These are phyloP conservation scores for Palaemon carinicauda DNA, from an alignment of 1,140 invertebrate species.

Conservation along the genomic window DNA sequence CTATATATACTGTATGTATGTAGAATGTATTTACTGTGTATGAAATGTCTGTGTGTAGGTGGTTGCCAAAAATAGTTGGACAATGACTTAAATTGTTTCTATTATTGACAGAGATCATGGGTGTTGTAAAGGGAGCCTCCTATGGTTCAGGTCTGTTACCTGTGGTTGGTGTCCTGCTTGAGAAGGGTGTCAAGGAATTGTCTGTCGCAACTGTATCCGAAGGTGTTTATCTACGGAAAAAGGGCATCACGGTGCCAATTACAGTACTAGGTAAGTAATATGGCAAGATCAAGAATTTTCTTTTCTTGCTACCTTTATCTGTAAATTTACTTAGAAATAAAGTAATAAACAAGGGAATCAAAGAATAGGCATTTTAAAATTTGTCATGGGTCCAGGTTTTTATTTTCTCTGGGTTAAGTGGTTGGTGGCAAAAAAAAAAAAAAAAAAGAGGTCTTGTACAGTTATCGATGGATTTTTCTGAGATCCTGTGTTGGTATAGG, in stretches of 20 bases:
- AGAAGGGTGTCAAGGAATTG: conserved; percentile 51
- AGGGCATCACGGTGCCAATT: conserved; percentile 26
- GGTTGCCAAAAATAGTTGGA: neutral
- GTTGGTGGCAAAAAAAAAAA: no score
- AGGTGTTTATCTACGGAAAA: conserved; percentile 39
- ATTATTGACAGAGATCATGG: conserved; percentile 39
- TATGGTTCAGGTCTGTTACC: conserved; percentile 48
- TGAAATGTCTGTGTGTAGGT: neutral
- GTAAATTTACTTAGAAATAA: neutral
- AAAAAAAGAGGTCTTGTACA: no score
- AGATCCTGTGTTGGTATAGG: no score
- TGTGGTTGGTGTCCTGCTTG: conserved; percentile 43
- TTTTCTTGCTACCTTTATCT: neutral
- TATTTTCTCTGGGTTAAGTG: no score
- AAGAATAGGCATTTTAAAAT: no score
- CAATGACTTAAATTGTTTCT: neutral
- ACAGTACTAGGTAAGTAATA: conserved; percentile 35
- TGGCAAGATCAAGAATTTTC: neutral
- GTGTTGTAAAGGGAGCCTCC: conserved; percentile 52
- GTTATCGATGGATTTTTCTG: no score
- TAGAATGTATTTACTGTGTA: no score
- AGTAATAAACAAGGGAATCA: no score
- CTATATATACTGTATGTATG: no score
- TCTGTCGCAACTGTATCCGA: conserved; percentile 51
- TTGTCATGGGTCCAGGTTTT: no score